Conservation (phyloP, 92 coral and sea anemone genomes). For the Porites lobata region DNA sequence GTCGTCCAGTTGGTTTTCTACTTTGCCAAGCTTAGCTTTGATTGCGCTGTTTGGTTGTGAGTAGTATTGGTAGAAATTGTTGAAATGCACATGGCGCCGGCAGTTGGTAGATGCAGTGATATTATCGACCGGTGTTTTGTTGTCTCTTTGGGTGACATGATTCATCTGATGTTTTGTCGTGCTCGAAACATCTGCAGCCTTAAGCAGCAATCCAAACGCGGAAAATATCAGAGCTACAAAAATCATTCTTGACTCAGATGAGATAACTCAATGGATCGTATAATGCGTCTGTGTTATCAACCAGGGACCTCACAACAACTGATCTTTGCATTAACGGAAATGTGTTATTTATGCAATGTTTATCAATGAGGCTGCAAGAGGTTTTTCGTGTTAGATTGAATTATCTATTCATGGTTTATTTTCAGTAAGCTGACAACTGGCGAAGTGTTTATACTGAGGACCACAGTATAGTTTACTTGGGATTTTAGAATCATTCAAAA, state of each 20-base stretch:
- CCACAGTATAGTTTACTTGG: too few species aligned
- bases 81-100: constrained; percentile 13
- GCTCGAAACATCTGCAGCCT: neutral
- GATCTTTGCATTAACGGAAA: neutral
- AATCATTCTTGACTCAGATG: neutral
- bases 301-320: neutral
- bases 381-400: neutral
- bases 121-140: neutral
- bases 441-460: too few species aligned
- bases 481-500: too few species aligned
- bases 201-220: neutral
- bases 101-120: neutral
- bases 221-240: neutral
- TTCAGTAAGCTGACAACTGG: too few species aligned
- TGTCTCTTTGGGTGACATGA: neutral
- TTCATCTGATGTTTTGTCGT: neutral
- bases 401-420: neutral
- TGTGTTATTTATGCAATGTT: neutral
- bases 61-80: constrained; percentile 1
- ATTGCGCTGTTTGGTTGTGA: neutral
- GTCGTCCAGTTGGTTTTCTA: constrained; percentile 4
- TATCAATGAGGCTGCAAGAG: neutral
- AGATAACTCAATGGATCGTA: neutral
- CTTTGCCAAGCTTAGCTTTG: constrained; percentile 4
- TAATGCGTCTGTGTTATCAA: neutral